Evolutionary conservation across 2,888 invertebrate genomes (phyloP), one percentile per base, ranked within the genome.

Genomic region (Calameuta pallipes): DNA sequence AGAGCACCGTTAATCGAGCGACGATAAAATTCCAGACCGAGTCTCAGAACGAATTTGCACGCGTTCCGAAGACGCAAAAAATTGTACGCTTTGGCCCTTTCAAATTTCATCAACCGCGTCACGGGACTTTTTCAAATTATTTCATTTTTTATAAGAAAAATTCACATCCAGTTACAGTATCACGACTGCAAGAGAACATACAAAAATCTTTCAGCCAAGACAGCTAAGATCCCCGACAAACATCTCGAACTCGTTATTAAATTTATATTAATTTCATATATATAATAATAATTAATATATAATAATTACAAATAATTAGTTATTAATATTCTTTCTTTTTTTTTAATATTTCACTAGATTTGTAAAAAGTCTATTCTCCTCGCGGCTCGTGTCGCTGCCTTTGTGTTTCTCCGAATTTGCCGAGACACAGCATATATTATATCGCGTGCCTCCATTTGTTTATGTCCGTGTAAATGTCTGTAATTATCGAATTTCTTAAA

Each of bases 291-390:
- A 83, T 78, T 82, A 78, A 80, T 83, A 80, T 75, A 79, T 80
- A 81, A 84, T 84, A 84, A 83, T 83, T 84, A 85, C 82, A 85
- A 85, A 82, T 84, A 83, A 84, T 85, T 83, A 83, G 75, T 82
- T 80, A 82, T 82, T 79, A 70, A 80, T 82, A 86, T 80, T 85
- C 86, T 84, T 85, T 84, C 86, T 87, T 87, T 87, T 85, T 86
- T 87, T 87, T 87, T 85, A 87, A 88, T 90, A 90, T 88, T 90
- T 90, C 90, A 90, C 90, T 90, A 90, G 90, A 90, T 88, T 90
- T 88, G 84, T 86, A 84, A 86, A 88, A 87, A 84, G 86, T 87
- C 85, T 84, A 56, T 56, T 56, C 85, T 87, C 79, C 79, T 68
- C 75, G 75, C 75, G 33, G 75, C 68, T 75, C 30, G 68, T 30